phyloP scores from a whole-genome alignment of 2,797 vertebrate species.

The Holocentrus rufus region DNA sequence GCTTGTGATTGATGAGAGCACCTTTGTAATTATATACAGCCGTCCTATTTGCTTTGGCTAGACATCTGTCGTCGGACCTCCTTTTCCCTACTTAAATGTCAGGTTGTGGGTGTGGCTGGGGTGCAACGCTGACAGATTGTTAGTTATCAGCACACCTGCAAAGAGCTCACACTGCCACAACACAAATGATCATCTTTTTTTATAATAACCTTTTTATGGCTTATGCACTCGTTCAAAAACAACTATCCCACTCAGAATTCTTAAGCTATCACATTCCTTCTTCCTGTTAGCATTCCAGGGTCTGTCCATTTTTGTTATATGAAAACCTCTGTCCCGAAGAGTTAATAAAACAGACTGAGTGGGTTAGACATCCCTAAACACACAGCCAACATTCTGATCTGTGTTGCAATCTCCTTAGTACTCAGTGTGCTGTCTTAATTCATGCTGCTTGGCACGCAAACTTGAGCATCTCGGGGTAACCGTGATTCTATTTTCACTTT shows the following conservation, averaged over 20 bases:
- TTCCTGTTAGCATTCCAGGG: slow-evolving; percentile 14
- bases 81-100: slow-evolving; percentile 68
- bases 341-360: slow-evolving; percentile 19
- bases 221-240: slow-evolving; percentile 32
- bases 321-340: slow-evolving; percentile 42
- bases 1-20: slow-evolving; percentile 76
- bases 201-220: slow-evolving; percentile 31
- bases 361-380: slow-evolving; percentile 53
- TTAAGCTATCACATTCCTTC: not conserved
- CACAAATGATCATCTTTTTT: slow-evolving; percentile 50
- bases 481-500: slow-evolving; percentile 66
- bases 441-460: slow-evolving; percentile 65
- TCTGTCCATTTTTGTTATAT: slow-evolving; percentile 13
- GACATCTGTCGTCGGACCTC: slow-evolving; percentile 72
- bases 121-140: slow-evolving; percentile 74
- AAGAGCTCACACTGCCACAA: slow-evolving; percentile 52
- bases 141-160: slow-evolving; percentile 78
- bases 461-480: slow-evolving; percentile 58
- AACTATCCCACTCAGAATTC: slow-evolving; percentile 1
- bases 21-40: slow-evolving; percentile 78
- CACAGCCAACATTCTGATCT: slow-evolving; percentile 67
- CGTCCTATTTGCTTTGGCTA: slow-evolving; percentile 76
- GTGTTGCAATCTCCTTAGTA: slow-evolving; percentile 59
- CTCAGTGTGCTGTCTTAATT: slow-evolving; percentile 67
- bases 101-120: slow-evolving; percentile 71